Evolutionary conservation across 2,113 vertebrate genomes (phyloP).

Genomic region (Lophochroa leadbeateri): DNA sequence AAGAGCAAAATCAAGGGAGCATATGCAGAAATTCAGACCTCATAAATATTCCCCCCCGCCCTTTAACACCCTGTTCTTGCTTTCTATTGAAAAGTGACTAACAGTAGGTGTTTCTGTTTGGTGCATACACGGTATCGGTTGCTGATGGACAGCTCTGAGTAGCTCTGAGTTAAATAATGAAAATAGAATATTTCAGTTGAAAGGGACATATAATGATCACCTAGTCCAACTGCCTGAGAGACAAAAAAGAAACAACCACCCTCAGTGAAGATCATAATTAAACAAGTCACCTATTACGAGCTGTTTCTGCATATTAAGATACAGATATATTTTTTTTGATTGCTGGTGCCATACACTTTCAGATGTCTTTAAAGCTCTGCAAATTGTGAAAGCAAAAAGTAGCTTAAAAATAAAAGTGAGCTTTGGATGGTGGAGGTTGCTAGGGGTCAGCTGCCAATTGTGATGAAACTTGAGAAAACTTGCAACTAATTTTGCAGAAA

Average conservation of each 20-base stretch:
- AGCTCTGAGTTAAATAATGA: background rate
- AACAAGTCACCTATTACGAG: background rate
- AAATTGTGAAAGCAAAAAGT: background rate
- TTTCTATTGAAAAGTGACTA: background rate
- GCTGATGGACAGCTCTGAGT: background rate
- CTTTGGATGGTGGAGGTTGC: background rate
- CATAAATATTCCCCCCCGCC: background rate
- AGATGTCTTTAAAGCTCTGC: background rate
- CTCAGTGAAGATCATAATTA: background rate
- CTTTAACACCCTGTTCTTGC: background rate
- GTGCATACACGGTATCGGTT: rapidly evolving
- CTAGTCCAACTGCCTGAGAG: background rate
- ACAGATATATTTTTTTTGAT: background rate
- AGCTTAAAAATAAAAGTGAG: background rate
- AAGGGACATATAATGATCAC: background rate
- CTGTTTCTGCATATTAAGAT: background rate
- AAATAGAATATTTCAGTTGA: background rate
- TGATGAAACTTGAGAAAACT: background rate
- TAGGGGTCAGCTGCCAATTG: background rate
- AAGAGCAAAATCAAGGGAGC: background rate
- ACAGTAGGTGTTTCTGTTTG: background rate
- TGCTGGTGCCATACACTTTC: background rate
- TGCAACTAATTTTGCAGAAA: background rate
- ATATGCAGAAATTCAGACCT: background rate
- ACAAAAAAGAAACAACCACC: background rate